These are phyloP conservation scores for Pogona vitticeps DNA, from an alignment of 2,113 vertebrate species.

Conservation along the genomic window DNA sequence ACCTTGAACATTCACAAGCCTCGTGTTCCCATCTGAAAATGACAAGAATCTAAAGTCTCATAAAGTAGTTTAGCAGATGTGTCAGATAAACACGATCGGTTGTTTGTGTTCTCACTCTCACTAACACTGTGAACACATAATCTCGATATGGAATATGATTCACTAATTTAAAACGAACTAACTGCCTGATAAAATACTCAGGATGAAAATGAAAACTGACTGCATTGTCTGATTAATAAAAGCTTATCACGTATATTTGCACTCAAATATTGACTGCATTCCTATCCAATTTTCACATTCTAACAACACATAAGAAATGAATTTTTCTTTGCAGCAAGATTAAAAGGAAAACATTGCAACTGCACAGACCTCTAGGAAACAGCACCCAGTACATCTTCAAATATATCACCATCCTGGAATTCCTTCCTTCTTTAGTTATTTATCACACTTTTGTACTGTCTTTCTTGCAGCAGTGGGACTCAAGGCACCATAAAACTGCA, in stretches of 20 bases:
- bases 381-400: background rate
- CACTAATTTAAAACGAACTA: background rate
- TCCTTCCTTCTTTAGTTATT: background rate
- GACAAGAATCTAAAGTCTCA: background rate
- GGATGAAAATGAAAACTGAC: background rate
- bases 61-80: background rate
- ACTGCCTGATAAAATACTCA: background rate
- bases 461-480: no score
- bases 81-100: background rate
- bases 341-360: background rate
- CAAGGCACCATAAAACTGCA: no score
- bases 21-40: background rate
- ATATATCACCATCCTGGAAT: background rate
- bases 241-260: background rate
- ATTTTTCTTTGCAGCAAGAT: background rate
- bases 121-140: background rate
- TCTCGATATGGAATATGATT: background rate
- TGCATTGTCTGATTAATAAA: background rate
- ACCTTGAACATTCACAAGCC: background rate
- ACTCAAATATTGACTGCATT: background rate
- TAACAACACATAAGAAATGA: background rate
- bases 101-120: background rate
- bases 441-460: no score
- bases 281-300: no score
- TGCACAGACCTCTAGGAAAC: background rate